These are phyloP conservation scores for Leptinotarsa defecta DNA, from an alignment of 1,140 invertebrate genomes.

Conservation along the genomic window DNA sequence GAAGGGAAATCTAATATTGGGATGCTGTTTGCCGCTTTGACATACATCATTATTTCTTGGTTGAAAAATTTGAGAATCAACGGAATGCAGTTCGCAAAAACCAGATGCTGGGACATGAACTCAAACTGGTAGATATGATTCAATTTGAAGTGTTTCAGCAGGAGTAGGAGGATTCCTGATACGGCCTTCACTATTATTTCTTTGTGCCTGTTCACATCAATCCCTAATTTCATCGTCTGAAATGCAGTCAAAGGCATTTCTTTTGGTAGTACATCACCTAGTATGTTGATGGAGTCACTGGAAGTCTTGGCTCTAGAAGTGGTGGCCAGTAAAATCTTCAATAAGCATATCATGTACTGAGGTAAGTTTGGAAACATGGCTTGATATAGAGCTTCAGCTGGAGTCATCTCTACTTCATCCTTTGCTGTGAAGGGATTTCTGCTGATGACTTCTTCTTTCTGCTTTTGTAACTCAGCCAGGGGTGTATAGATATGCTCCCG, in stretches of 20 bases:
- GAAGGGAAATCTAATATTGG: conserved; percentile 94
- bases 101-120: conserved; percentile 98
- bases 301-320: conserved; percentile 99
- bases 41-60: conserved; percentile 95
- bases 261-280: conserved; percentile 95
- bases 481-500: conserved; percentile 86
- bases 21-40: conserved; percentile 93
- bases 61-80: conserved; percentile 98
- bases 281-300: conserved; percentile 97
- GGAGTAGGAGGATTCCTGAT: conserved; percentile 88
- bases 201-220: conserved; percentile 98
- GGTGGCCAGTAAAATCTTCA: conserved; percentile 96
- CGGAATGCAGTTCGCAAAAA: conserved; percentile 99
- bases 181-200: conserved; percentile 99
- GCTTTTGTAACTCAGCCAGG: conserved; percentile 80
- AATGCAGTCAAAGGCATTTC: conserved; percentile 96
- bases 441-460: conserved; percentile 81
- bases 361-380: conserved; percentile 91
- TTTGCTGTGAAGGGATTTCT: conserved; percentile 73
- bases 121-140: conserved; percentile 99
- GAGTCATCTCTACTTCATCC: conserved; percentile 73
- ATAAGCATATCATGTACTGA: conserved; percentile 94
- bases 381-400: conserved; percentile 89
- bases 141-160: conserved; percentile 98
- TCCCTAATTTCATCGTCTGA: conserved; percentile 95